Conservation (phyloP, 2,888 invertebrate genomes). For the Eupithecia centaureata region DNA sequence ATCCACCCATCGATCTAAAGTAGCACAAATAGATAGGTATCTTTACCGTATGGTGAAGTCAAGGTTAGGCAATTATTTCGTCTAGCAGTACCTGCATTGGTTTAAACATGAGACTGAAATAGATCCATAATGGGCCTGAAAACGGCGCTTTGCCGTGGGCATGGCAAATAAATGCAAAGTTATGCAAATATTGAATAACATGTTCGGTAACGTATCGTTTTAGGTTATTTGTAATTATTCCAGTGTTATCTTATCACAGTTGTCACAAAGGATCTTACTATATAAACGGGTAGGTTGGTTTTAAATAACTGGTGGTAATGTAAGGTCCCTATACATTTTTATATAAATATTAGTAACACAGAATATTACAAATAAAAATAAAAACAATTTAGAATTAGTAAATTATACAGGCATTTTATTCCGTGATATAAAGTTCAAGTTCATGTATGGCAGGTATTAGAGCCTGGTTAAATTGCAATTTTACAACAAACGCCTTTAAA, state of each 20-base stretch:
- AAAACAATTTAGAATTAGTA: not conserved
- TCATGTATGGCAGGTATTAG: not conserved
- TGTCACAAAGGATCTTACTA: not conserved
- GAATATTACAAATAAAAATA: too few species aligned
- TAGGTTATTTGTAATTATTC: not conserved
- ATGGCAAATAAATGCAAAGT: constrained; percentile 13
- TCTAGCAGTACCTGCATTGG: constrained; percentile 16
- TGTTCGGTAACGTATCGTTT: not conserved
- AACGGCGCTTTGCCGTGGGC: not conserved
- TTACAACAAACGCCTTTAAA: constrained; percentile 19
- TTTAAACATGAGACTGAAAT: constrained; percentile 16
- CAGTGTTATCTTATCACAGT: not conserved
- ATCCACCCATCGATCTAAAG: constrained; percentile 16
- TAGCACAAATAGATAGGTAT: constrained; percentile 1
- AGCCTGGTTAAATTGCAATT: not conserved
- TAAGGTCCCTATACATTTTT: too few species aligned
- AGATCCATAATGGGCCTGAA: constrained; percentile 5
- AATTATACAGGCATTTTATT: too few species aligned
- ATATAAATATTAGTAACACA: too few species aligned
- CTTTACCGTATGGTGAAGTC: constrained; percentile 20
- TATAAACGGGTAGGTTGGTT: not conserved
- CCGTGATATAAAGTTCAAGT: not conserved
- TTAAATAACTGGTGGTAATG: too few species aligned
- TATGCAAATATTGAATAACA: not conserved
- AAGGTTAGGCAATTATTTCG: constrained; percentile 31